Base-by-base conservation (phyloP, 2,888 invertebrate genomes). In the Allolobophora icterica region DNA sequence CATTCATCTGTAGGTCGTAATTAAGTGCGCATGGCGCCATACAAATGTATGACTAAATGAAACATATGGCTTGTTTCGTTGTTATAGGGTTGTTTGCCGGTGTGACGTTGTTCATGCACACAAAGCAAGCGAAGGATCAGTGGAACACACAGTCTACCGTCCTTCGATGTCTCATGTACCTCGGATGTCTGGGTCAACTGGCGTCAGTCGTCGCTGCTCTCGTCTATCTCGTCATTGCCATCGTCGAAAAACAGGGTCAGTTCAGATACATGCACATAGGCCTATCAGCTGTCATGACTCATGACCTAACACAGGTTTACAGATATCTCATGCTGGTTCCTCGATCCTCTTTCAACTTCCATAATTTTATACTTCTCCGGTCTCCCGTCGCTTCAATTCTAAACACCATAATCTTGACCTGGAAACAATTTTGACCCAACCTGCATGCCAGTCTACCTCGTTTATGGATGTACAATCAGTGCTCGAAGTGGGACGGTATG, bases 131-230 rank as follows among this genome's bases (percentile, higher is more conserved):
- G 34, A 92, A 92, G 87, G 92, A 93, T 42, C 91, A 92, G 33
- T 95, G 94, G 94, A 92, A 93, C 84, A 91, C 91, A 0, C 91
- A 92, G 42, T 93, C 93, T 0, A 91, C 92, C 38, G 84, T 91
- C 33, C 92, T 95, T 42, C 92, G 93, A 52, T 34, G 71, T 1
- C 93, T 93, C 92, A 94, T 95, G 94, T 90, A 94, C 58, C 42
- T 91, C 1, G 94, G 94, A 5, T 94, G 94, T 91, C 93, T 94
- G 90, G 92, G 94, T 30, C 95, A 95, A 91, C 92, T 95, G n/a
- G 93, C 93, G 4, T 94, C 94, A 0, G 93, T 94, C 21, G 94
- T 94, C 92, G 94, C 94, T n/a, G 93, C 95, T 91, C 94, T 94
- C 2, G 93, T 93, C 2, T 95, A 95, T 91, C 91, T 95, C 15